phyloP scores from a whole-genome alignment of 2,797 vertebrate genomes.

The Acridotheres tristis region DNA sequence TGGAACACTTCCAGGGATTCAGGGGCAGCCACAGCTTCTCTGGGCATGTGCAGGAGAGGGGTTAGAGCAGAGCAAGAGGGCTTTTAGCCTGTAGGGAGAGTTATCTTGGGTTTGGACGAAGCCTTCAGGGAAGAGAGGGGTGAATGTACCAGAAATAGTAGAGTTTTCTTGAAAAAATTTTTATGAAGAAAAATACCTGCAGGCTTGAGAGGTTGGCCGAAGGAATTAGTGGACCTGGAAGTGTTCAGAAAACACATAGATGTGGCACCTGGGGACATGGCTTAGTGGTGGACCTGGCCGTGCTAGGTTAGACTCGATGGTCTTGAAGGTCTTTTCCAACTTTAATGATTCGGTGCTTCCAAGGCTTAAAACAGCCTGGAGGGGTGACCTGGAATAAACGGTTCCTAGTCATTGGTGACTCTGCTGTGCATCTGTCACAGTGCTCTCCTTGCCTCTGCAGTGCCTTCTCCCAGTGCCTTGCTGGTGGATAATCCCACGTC shows the following conservation, averaged over 20 bases:
- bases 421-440: neutral
- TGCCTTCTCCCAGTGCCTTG: constrained; percentile 97
- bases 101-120: neutral
- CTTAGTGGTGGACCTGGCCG: neutral
- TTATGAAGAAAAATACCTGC: neutral
- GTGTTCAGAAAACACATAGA: neutral
- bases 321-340: neutral
- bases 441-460: constrained; percentile 71
- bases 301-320: neutral
- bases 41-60: neutral
- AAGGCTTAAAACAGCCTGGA: accelerated
- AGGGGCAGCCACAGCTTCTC: neutral
- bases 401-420: neutral
- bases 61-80: neutral
- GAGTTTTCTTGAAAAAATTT: neutral
- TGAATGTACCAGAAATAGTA: neutral
- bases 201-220: neutral
- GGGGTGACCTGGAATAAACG: neutral
- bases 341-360: neutral
- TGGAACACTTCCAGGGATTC: neutral
- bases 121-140: neutral
- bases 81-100: neutral
- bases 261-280: neutral
- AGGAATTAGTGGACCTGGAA: neutral
- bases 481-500: constrained; percentile 84